phyloP scores from a whole-genome alignment of 2,888 invertebrate genomes.

The Eudemis profundana region DNA sequence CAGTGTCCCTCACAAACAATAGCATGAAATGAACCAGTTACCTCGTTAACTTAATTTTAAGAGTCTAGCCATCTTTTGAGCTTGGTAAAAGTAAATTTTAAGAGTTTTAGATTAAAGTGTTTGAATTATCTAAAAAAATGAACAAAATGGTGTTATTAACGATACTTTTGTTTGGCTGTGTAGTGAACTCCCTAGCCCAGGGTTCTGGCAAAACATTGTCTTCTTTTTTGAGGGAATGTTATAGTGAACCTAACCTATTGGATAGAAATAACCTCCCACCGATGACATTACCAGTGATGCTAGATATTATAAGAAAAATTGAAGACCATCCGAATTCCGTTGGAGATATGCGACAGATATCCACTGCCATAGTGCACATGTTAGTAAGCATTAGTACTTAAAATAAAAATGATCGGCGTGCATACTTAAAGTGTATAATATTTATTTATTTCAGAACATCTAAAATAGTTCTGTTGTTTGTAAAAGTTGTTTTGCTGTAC shows the following conservation, averaged over 20 bases:
- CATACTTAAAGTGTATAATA: not conserved
- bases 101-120: slow-evolving; percentile 17
- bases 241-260: slow-evolving; percentile 82
- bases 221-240: slow-evolving; percentile 80
- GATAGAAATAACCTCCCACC: slow-evolving; percentile 86
- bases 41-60: slow-evolving; percentile 11
- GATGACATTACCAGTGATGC: slow-evolving; percentile 85
- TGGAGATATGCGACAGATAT: slow-evolving; percentile 81
- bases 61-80: too few species aligned
- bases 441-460: slow-evolving; percentile 25
- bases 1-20: slow-evolving; percentile 34
- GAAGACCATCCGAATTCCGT: slow-evolving; percentile 80
- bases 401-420: not conserved
- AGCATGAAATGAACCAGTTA: slow-evolving; percentile 21
- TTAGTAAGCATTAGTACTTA: slow-evolving; percentile 52
- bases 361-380: slow-evolving; percentile 84
- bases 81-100: too few species aligned
- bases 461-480: too few species aligned
- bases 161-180: slow-evolving; percentile 23
- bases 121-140: slow-evolving; percentile 23
- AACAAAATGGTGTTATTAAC: slow-evolving; percentile 8
- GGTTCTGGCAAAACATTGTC: slow-evolving; percentile 45
- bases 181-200: slow-evolving; percentile 34
- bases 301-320: slow-evolving; percentile 87
- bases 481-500: too few species aligned